These are phyloP conservation scores for Crossocerus cetratus DNA, from an alignment of 2,888 invertebrate genomes.

Conservation along the genomic window DNA sequence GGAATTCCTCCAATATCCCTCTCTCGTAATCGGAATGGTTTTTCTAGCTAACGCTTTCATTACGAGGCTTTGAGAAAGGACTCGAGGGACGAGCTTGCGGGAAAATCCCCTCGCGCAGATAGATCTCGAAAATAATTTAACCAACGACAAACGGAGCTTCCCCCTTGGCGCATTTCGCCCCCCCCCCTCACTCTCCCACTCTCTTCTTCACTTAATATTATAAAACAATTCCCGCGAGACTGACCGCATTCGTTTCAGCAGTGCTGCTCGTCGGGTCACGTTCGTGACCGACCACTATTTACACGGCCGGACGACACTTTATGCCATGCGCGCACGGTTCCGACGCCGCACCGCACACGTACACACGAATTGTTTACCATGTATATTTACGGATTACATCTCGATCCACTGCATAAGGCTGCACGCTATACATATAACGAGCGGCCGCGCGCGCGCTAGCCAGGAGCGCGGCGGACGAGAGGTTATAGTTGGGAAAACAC, in stretches of 20 bases:
- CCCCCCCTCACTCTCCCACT: not conserved
- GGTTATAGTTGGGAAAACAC: not conserved
- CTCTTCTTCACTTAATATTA: not conserved
- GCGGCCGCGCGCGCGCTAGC: too few relatives aligned
- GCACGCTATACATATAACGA: too few relatives aligned
- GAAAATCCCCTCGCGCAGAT: not conserved
- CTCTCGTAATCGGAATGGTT: not conserved
- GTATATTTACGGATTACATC: too few relatives aligned
- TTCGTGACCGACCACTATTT: not conserved
- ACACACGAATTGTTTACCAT: too few relatives aligned
- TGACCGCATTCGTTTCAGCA: not conserved
- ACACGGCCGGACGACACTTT: too few relatives aligned
- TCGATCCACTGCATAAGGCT: too few relatives aligned
- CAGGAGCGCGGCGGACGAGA: too few relatives aligned
- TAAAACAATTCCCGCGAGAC: not conserved
- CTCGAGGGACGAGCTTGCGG: not conserved
- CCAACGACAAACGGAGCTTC: too few relatives aligned
- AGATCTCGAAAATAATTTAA: too few relatives aligned
- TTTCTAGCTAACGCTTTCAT: constrained; percentile 7
- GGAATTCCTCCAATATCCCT: constrained; percentile 38
- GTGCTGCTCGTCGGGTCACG: not conserved
- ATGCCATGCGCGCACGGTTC: too few relatives aligned
- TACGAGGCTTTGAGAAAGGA: not conserved
- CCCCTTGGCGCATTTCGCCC: not conserved
- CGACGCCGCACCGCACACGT: too few relatives aligned